Conservation (phyloP, 1,140 invertebrate species). For the Euwallacea fornicatus region DNA sequence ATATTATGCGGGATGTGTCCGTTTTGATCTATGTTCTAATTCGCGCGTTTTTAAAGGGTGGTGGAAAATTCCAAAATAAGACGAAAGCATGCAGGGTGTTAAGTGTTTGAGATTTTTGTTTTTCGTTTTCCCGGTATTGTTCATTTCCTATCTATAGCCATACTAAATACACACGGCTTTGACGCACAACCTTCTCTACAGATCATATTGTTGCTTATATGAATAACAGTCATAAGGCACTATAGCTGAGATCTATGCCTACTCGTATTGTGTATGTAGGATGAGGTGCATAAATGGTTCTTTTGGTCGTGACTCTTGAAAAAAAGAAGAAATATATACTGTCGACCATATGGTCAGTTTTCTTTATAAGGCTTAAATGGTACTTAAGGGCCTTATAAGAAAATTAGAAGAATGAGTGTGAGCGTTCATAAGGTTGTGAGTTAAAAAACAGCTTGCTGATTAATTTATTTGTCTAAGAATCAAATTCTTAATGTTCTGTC, state of each 20-base stretch:
- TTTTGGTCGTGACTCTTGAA: slow-evolving; percentile 6
- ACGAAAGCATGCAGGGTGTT: background rate
- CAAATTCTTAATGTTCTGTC: no score
- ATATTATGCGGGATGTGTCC: no score
- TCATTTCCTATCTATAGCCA: background rate
- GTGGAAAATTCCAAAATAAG: no score
- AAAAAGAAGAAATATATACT: background rate
- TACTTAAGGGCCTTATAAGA: background rate
- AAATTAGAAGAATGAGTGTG: background rate
- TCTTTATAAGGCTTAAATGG: background rate
- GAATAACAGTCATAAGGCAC: slow-evolving; percentile 7
- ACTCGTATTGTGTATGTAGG: slow-evolving; percentile 4
- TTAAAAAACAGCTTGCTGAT: no score
- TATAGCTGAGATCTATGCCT: background rate
- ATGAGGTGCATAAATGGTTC: slow-evolving; percentile 5
- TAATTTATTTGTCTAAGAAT: no score
- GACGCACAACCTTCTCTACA: background rate
- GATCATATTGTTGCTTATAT: background rate
- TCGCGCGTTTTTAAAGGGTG: no score
- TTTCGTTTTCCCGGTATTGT: background rate
- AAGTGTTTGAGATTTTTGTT: background rate
- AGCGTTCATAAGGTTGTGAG: no score
- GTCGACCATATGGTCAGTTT: slow-evolving; percentile 4
- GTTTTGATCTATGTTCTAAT: no score
- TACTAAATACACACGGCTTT: background rate